Evolutionary conservation across 1,140 invertebrate genomes (phyloP).

Genomic region (Gryllus bimaculatus): DNA sequence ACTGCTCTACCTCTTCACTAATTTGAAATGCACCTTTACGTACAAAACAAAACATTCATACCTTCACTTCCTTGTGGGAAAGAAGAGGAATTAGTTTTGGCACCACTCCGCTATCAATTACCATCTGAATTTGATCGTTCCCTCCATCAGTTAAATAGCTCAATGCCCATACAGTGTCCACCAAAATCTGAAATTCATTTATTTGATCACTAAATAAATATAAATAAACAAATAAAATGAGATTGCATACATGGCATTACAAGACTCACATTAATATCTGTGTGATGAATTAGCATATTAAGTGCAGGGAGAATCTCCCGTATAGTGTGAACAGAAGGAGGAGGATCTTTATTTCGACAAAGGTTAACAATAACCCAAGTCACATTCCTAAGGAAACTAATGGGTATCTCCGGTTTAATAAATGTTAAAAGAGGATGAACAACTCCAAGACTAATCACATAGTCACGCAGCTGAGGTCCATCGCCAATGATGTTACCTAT

Average conservation of each 20-base stretch:
- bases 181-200: constrained; percentile 66
- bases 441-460: constrained; percentile 83
- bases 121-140: constrained; percentile 98
- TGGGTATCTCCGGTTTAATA: constrained; percentile 86
- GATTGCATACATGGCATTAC: not conserved
- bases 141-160: constrained; percentile 98
- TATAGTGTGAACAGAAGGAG: constrained; percentile 77
- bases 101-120: constrained; percentile 92
- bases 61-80: constrained; percentile 93
- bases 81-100: constrained; percentile 89
- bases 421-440: constrained; percentile 81
- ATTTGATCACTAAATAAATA: not conserved
- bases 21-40: too few species aligned
- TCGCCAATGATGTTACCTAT: constrained; percentile 83
- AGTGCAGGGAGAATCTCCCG: constrained; percentile 90
- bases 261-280: constrained; percentile 82
- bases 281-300: constrained; percentile 87
- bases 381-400: constrained; percentile 89
- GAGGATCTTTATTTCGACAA: constrained; percentile 92
- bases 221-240: not conserved
- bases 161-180: constrained; percentile 98
- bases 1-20: too few species aligned
- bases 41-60: constrained; percentile 27
- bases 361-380: constrained; percentile 97
- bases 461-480: constrained; percentile 81